Evolutionary conservation across 2,888 invertebrate genomes (phyloP).

Genomic region (Dryobota labecula): DNA sequence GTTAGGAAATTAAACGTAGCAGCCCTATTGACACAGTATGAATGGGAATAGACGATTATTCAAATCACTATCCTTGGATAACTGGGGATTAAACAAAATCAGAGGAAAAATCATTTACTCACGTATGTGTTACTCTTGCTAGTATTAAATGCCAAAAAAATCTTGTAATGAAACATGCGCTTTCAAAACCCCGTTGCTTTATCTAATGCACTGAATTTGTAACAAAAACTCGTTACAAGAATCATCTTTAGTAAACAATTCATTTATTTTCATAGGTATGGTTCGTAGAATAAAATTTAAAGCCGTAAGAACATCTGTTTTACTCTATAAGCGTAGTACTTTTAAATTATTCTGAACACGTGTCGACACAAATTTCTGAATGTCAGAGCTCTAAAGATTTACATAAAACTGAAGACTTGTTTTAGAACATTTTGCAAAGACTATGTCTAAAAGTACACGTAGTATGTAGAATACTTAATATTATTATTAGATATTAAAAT

Average conservation of each 20-base stretch:
- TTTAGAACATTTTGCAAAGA: conserved; percentile 31
- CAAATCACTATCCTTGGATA: neutral
- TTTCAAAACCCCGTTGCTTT: neutral
- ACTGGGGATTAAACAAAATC: neutral
- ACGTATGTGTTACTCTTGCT: neutral
- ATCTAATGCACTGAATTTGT: neutral
- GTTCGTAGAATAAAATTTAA: conserved; percentile 1
- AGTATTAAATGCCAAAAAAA: neutral
- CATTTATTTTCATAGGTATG: neutral
- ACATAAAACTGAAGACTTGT: conserved; percentile 44
- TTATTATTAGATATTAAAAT: neutral
- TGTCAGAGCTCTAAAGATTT: conserved; percentile 46
- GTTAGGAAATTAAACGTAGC: no score
- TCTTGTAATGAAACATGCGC: no score
- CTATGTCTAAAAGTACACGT: conserved; percentile 9
- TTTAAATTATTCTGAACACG: conserved; percentile 55
- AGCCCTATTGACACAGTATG: neutral
- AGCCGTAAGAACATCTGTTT: conserved; percentile 11
- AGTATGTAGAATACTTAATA: no score
- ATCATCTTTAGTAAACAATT: neutral
- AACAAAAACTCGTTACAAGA: neutral
- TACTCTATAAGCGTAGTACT: conserved; percentile 14
- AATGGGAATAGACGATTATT: neutral
- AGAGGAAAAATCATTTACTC: no score
- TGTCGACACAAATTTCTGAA: conserved; percentile 49